Percentiles rank a stretch among this genome's conserved stretches.
Conservation (phyloP, 1,140 invertebrate species). For the Asobara japonica region DNA sequence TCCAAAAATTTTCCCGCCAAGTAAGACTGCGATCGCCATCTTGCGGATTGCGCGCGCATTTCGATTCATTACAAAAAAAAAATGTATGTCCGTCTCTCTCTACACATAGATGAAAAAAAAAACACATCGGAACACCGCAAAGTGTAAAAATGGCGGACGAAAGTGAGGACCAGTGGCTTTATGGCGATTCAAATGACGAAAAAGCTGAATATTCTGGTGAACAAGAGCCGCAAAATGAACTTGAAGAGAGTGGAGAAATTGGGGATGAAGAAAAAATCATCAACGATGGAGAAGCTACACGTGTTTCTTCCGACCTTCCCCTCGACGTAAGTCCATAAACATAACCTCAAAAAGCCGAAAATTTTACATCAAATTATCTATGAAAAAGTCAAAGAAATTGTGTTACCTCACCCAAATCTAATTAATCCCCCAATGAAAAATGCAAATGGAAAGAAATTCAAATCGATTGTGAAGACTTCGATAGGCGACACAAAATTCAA, state of each 20-base stretch:
- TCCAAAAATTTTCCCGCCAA: no score
- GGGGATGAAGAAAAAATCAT: slow-evolving; percentile 47
- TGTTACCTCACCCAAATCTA: neutral
- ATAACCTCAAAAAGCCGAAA: slow-evolving; percentile 35
- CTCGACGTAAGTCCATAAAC: slow-evolving; percentile 30
- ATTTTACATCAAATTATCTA: neutral
- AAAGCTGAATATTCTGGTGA: slow-evolving; percentile 51
- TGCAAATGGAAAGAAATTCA: neutral
- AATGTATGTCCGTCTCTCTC: no score
- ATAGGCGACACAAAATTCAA: no score
- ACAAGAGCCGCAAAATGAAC: slow-evolving; percentile 48
- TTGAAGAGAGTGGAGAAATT: slow-evolving; percentile 47
- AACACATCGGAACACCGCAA: neutral
- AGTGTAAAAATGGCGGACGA: slow-evolving; percentile 71
- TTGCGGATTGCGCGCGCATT: no score
- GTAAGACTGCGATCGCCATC: no score
- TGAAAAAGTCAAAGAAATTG: neutral
- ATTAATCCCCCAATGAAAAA: neutral
- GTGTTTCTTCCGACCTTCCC: slow-evolving; percentile 34
- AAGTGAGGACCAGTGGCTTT: slow-evolving; percentile 81
- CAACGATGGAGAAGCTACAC: slow-evolving; percentile 42
- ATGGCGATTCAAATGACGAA: slow-evolving; percentile 70
- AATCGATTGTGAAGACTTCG: no score
- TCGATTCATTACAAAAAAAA: no score
- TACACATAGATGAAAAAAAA: no score